A percentile compares a stretch with the other conserved stretches of the same genome.
Evolutionary conservation across 2,888 invertebrate species (phyloP).

Genomic region (Plagodis pulveraria): DNA sequence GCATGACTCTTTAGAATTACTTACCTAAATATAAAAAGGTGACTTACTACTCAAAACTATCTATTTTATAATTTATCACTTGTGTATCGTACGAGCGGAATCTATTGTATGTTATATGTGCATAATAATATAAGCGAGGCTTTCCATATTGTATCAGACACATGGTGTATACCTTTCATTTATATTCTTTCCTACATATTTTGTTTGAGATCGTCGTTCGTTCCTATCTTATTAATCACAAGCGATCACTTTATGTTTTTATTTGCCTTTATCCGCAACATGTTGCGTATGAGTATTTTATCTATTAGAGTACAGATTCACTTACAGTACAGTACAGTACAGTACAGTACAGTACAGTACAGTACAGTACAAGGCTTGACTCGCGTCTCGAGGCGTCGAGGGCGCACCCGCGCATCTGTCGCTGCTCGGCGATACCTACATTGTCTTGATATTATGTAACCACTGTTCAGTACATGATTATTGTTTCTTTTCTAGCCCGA

Average conservation of each 20-base stretch:
- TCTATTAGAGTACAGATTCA: neutral
- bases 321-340: conserved; percentile 4
- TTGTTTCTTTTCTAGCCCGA: conserved; percentile 81
- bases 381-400: conserved; percentile 20
- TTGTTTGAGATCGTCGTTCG: conserved; percentile 47
- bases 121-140: conserved; percentile 69
- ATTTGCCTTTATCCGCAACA: conserved; percentile 62
- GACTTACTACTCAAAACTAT: conserved; percentile 90
- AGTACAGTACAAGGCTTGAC: conserved; percentile 5
- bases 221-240: conserved; percentile 49
- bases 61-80: conserved; percentile 69
- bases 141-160: conserved; percentile 70
- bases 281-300: conserved; percentile 10
- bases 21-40: conserved; percentile 75
- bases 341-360: conserved; percentile 1
- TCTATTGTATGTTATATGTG: conserved; percentile 68
- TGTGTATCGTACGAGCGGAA: conserved; percentile 59
- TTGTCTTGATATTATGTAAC: conserved; percentile 43
- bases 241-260: conserved; percentile 67
- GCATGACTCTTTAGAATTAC: conserved; percentile 67
- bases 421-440: conserved; percentile 35
- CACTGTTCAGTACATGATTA: conserved; percentile 72
- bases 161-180: conserved; percentile 54
- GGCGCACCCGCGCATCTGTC: conserved; percentile 26
- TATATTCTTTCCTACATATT: conserved; percentile 46